Percentiles rank a stretch among this genome's conserved stretches.
Evolutionary conservation across 2,797 vertebrate genomes (phyloP).

Genomic region (Danio choprae): DNA sequence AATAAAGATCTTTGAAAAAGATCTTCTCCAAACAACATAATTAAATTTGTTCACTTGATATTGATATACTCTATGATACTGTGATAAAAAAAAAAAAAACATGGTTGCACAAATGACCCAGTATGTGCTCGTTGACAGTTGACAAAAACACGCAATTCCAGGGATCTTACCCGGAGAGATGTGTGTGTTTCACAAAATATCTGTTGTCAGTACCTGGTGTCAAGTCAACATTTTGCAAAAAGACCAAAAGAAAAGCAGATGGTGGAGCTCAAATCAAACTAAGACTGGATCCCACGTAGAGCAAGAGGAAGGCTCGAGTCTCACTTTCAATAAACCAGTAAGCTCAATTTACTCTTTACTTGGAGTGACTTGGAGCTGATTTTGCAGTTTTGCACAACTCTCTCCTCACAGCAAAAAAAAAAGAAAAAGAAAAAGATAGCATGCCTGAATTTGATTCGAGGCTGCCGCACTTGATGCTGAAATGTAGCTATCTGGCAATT

Average conservation of each 20-base stretch:
- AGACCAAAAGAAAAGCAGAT: neutral
- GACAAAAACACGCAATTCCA: neutral
- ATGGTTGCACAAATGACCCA: neutral
- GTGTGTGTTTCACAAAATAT: neutral
- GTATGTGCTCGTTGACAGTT: neutral
- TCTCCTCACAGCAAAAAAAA: conserved; percentile 6
- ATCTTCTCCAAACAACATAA: neutral
- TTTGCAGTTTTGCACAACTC: conserved; percentile 33
- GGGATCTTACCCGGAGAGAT: neutral
- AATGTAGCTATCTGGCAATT: conserved; percentile 42
- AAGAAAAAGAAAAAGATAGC: neutral
- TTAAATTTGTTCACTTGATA: neutral
- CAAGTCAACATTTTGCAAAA: neutral
- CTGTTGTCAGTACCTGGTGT: neutral
- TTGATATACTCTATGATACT: neutral
- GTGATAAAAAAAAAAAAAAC: neutral
- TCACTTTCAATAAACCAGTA: conserved; percentile 36
- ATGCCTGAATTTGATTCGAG: conserved; percentile 14
- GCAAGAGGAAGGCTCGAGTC: neutral
- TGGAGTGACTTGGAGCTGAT: conserved; percentile 43
- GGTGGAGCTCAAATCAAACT: neutral
- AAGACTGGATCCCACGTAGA: neutral
- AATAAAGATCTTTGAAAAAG: too few species aligned
- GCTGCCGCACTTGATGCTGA: conserved; percentile 39
- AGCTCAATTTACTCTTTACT: conserved; percentile 36